phyloP scores from a whole-genome alignment of 2,888 invertebrate species.

The Steinernema scapterisci region DNA sequence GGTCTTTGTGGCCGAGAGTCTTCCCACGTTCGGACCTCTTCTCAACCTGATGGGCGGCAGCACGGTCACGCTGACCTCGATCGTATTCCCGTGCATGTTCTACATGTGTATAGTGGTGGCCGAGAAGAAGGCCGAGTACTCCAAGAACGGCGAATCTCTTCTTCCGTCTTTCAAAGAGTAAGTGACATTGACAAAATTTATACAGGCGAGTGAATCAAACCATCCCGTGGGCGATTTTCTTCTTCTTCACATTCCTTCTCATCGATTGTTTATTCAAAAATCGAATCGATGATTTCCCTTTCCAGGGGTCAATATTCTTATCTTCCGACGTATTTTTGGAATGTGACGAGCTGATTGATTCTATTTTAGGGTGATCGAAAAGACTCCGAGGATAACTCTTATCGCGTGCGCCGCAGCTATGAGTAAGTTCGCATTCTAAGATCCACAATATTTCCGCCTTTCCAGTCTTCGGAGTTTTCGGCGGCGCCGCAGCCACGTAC shows the following conservation, averaged over 20 bases:
- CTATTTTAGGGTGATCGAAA: conserved; percentile 20
- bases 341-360: neutral
- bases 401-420: conserved; percentile 11
- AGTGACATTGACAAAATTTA: neutral
- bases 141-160: neutral
- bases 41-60: conserved; percentile 41
- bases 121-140: conserved; percentile 35
- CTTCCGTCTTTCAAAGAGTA: neutral
- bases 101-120: conserved; percentile 44
- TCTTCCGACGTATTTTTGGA: too few relatives aligned
- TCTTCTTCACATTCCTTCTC: too few relatives aligned
- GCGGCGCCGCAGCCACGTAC: conserved; percentile 44
- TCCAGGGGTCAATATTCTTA: too few relatives aligned
- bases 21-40: conserved; percentile 50
- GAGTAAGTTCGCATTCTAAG: conserved; percentile 23
- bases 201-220: conserved; percentile 17
- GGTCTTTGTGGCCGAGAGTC: conserved; percentile 41
- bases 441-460: neutral
- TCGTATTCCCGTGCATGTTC: conserved; percentile 31
- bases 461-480: conserved; percentile 40
- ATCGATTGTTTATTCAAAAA: too few relatives aligned
- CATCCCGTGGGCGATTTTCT: neutral
- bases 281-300: too few relatives aligned
- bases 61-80: conserved; percentile 15
- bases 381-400: conserved; percentile 26